These are phyloP conservation scores for Fratercula arctica DNA, from an alignment of 2,797 vertebrate genomes.

Conservation along the genomic window DNA sequence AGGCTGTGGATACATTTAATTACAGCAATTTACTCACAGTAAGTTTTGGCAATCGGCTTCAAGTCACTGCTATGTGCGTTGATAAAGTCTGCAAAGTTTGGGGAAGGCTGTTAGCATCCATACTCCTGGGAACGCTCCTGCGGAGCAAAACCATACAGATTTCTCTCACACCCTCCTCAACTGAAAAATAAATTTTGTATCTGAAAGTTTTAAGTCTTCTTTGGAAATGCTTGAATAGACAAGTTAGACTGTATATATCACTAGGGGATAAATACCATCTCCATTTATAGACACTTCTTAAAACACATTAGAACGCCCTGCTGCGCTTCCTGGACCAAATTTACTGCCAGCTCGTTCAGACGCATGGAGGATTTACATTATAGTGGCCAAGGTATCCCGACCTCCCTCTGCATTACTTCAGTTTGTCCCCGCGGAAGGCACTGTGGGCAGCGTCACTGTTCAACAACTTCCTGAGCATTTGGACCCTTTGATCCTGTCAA, in stretches of 20 bases:
- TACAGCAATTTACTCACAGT: background rate
- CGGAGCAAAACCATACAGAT: background rate
- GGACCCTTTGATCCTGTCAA: conserved; percentile 40
- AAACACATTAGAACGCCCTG: accelerated
- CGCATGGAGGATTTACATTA: background rate
- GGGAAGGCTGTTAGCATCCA: background rate
- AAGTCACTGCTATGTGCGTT: accelerated
- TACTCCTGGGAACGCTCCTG: background rate
- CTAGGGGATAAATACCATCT: background rate
- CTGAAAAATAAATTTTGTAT: background rate
- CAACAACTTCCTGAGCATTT: conserved; percentile 63
- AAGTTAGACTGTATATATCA: background rate
- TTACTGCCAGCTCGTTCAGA: background rate
- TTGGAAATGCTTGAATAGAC: background rate
- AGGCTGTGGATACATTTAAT: background rate
- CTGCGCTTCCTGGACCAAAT: background rate
- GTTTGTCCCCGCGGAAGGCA: conserved; percentile 23
- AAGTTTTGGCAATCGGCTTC: background rate
- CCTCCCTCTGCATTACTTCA: background rate
- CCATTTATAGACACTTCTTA: background rate
- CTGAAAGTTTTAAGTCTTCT: background rate
- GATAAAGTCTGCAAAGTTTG: background rate
- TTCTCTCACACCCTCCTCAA: background rate
- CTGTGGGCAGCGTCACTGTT: background rate
- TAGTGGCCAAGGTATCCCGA: background rate